Evolutionary conservation across 2,797 vertebrate genomes (phyloP).

Genomic region (Phylloscopus collybita): DNA sequence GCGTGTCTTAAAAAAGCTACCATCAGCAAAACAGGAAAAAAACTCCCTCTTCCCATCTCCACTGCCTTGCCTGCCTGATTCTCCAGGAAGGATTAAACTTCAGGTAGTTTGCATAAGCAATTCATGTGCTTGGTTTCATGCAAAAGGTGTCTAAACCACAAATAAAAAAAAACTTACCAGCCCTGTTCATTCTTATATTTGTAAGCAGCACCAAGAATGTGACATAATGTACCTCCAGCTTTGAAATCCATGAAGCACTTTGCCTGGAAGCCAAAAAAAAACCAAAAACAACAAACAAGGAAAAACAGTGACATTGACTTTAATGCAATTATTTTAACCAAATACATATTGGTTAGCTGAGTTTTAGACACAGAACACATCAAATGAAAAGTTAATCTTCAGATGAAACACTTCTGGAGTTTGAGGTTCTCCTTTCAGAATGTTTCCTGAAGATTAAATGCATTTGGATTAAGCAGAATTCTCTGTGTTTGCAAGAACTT

Average conservation of each 20-base stretch:
- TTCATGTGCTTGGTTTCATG: constrained; percentile 12
- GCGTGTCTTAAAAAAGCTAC: not conserved
- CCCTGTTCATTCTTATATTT: constrained; percentile 98
- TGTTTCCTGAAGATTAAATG: not conserved
- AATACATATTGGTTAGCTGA: not conserved
- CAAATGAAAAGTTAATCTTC: not conserved
- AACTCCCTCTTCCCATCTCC: constrained; percentile 47
- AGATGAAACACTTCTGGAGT: not conserved
- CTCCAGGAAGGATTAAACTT: constrained; percentile 23
- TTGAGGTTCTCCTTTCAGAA: not conserved
- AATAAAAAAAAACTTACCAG: constrained; percentile 84
- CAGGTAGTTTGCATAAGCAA: not conserved
- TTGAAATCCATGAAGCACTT: constrained; percentile 99
- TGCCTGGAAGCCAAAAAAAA: constrained; percentile 78
- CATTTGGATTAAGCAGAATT: not conserved
- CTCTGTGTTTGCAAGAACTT: not conserved
- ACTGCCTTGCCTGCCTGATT: not conserved
- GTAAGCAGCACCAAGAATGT: constrained; percentile 96
- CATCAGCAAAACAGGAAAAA: not conserved
- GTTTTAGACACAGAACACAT: not conserved
- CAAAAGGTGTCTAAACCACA: constrained; percentile 7
- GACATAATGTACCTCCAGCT: constrained; percentile 92
- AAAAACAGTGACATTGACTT: not conserved
- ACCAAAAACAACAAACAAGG: constrained; percentile 8
- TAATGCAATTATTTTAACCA: not conserved